phyloP scores from a whole-genome alignment of 2,888 invertebrate species.

The Tenthredo notha region DNA sequence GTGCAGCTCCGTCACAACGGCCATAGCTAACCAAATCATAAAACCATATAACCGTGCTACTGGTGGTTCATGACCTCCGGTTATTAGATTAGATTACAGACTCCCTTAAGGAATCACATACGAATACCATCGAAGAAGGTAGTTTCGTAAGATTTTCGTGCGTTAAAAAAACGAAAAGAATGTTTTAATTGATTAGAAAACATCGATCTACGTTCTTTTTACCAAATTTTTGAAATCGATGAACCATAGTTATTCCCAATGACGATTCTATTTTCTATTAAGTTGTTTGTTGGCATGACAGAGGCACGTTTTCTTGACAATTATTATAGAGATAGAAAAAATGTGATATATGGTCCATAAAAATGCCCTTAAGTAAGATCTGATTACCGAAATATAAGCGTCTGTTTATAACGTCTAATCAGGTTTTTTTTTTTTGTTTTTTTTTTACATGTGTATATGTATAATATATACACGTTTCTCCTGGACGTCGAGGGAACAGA shows the following conservation, averaged over 20 bases:
- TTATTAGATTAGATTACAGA: not conserved
- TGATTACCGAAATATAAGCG: not conserved
- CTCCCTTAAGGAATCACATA: not conserved
- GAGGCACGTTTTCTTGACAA: not conserved
- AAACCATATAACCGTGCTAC: not conserved
- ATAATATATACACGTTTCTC: too few relatives aligned
- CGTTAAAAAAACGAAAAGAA: not conserved
- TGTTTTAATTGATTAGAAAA: not conserved
- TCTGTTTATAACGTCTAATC: not conserved
- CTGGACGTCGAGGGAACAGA: not conserved
- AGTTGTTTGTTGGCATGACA: not conserved
- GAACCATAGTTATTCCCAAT: not conserved
- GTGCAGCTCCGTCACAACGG: conserved; percentile 54
- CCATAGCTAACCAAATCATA: conserved; percentile 33
- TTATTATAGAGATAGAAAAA: not conserved
- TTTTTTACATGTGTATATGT: not conserved
- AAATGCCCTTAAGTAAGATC: not conserved
- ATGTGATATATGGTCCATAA: not conserved
- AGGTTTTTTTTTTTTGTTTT: not conserved
- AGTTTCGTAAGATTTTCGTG: not conserved
- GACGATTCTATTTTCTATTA: not conserved
- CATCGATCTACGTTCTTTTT: not conserved
- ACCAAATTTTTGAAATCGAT: not conserved
- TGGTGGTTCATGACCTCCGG: not conserved
- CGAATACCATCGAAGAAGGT: not conserved